Conservation (phyloP, 2,113 vertebrate species). For the Grammomys dolichurus region DNA sequence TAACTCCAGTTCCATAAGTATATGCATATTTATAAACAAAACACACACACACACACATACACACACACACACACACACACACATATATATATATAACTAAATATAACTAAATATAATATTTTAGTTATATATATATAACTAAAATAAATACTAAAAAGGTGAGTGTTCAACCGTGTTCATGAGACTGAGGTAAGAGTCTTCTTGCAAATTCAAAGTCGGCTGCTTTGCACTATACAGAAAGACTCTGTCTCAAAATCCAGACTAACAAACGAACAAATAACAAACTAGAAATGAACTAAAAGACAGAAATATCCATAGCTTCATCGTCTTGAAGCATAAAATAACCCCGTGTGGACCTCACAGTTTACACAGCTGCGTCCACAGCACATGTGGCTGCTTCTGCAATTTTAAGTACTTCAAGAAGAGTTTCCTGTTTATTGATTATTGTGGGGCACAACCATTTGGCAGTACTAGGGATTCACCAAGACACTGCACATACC, state of each 20-base stretch:
- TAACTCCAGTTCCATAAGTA: not conserved
- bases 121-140: not conserved
- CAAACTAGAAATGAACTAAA: not conserved
- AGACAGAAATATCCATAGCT: not conserved
- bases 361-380: not conserved
- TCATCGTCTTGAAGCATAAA: not conserved
- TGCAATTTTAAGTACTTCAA: not conserved
- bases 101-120: too few relatives aligned
- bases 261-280: not conserved
- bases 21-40: not conserved
- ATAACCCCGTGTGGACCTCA: rapidly evolving
- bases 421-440: not conserved
- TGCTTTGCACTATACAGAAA: not conserved
- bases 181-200: not conserved
- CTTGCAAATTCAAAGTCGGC: not conserved
- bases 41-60: too few relatives aligned
- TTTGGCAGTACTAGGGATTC: not conserved
- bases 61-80: too few relatives aligned
- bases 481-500: not conserved
- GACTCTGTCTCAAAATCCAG: not conserved
- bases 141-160: not conserved
- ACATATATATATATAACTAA: not conserved
- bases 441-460: too few relatives aligned
- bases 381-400: not conserved
- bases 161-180: not conserved